Evolutionary conservation across 2,888 invertebrate genomes (phyloP).

Genomic region (Polymixis lichenea): DNA sequence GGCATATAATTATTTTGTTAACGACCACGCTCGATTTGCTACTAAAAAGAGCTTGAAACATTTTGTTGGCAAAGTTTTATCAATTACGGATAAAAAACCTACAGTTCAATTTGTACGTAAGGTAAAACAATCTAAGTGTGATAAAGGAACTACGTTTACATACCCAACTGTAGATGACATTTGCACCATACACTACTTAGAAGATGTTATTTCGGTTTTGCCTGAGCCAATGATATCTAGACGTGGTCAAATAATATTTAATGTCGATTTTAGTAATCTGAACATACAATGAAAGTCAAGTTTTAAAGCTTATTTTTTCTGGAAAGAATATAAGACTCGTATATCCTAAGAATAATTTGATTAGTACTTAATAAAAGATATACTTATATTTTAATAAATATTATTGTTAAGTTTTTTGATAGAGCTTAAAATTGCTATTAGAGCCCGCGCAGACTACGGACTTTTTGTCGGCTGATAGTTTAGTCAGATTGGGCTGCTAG

Average conservation of each 20-base stretch:
- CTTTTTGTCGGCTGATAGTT: too few species aligned
- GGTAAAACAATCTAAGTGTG: background rate
- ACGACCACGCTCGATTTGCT: background rate
- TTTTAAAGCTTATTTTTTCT: background rate
- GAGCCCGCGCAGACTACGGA: too few species aligned
- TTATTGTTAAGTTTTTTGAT: too few species aligned
- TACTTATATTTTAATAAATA: too few species aligned
- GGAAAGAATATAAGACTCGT: too few species aligned
- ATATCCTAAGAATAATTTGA: too few species aligned
- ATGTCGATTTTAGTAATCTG: background rate
- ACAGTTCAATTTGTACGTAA: background rate
- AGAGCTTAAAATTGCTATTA: too few species aligned
- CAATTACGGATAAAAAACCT: background rate
- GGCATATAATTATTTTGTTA: background rate
- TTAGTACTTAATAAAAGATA: too few species aligned
- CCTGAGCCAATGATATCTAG: background rate
- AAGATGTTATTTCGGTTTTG: background rate
- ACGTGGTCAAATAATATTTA: background rate
- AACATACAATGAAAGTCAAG: conserved; percentile 9
- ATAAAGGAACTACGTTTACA: background rate
- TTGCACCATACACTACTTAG: background rate
- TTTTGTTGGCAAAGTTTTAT: conserved; percentile 7
- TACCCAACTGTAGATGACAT: conserved; percentile 4
- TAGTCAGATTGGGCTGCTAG: too few species aligned
- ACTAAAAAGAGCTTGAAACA: conserved; percentile 6